Evolutionary conservation across 2,797 vertebrate genomes (phyloP).

Genomic region (Hoplostethus atlanticus): DNA sequence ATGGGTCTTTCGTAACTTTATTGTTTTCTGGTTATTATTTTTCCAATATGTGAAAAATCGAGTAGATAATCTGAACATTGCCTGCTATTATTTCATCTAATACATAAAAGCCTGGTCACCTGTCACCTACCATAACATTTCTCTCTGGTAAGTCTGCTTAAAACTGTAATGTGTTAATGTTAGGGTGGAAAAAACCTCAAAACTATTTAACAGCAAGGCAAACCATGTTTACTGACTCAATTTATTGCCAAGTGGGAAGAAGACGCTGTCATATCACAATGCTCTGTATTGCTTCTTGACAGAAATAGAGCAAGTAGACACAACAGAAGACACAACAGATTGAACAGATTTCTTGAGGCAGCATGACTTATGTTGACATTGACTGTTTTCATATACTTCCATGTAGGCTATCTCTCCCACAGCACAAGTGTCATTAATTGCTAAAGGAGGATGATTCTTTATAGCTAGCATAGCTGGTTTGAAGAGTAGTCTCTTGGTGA

Average conservation of each 20-base stretch:
- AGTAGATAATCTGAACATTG: not conserved
- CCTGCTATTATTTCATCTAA: constrained; percentile 5
- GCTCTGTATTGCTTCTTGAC: constrained; percentile 72
- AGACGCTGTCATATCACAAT: constrained; percentile 41
- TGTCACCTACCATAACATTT: not conserved
- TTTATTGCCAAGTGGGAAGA: constrained; percentile 54
- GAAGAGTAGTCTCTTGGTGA: constrained; percentile 4
- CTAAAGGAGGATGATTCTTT: constrained; percentile 19
- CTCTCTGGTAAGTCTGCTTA: not conserved
- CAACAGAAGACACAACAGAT: constrained; percentile 17
- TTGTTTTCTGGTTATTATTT: constrained; percentile 1
- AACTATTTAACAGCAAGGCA: constrained; percentile 23
- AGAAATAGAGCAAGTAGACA: constrained; percentile 74
- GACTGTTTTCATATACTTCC: constrained; percentile 56
- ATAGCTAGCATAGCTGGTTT: constrained; percentile 4
- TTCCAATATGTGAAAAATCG: not conserved
- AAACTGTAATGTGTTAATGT: constrained; percentile 12
- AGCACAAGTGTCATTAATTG: constrained; percentile 35
- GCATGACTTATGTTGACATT: constrained; percentile 50
- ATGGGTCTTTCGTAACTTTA: no score
- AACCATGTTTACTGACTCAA: constrained; percentile 49
- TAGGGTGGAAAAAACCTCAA: constrained; percentile 23
- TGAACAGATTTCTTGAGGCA: constrained; percentile 43
- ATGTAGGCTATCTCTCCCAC: constrained; percentile 30
- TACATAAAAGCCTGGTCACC: not conserved